Evolutionary conservation across 2,888 invertebrate species (phyloP), one percentile per base, ranked within the genome.

Genomic region (Apotomis turbidana): DNA sequence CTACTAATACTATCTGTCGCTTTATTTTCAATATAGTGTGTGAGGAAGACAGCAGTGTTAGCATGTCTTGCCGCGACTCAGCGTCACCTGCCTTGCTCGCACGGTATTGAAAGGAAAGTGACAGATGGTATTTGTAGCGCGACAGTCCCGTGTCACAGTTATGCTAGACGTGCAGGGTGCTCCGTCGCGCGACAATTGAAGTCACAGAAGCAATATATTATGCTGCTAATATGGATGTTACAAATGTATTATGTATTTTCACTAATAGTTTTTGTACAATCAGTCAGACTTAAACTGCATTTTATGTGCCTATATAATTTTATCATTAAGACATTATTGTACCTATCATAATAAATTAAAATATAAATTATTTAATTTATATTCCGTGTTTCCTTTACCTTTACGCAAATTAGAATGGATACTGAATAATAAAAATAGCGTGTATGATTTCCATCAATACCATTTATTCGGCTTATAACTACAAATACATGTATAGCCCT

Each of bases 391-490:
- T 72, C 12, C 36, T 59, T 68, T 44, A 49, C 9, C 9, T 6
- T 10, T 41, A 6, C 41, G 41, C 41, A 41, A 41, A 41, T 41
- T 41, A 41, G 41, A 46, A 54, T 44, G 2, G 8, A 13, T 41
- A 8, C 6, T 51, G 44, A 6, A 55, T 49, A 41, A 49, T 38
- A 36, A 66, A 67, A 59, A 60, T 5, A 70, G 63, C 52, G 52
- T 60, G 46, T 54, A 6, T 71, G 59, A 71, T 78, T 76, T 83
- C 78, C 78, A 81, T 85, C 85, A 83, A 83, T 90, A 88, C 86
- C 85, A 80, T 90, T 90, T 90, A 89, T 88, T 90, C 86, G 85
- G 85, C 90, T 90, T 90, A 90, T 78, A 87, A 79, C 88, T 90
- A 90, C 85, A 87, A 87, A 87, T 88, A 89, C 87, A 89, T 80